Evolutionary conservation across 30 jellyfish, hydroid and myxozoan species (phyloP).

Genomic region (Turritopsis dohrnii): DNA sequence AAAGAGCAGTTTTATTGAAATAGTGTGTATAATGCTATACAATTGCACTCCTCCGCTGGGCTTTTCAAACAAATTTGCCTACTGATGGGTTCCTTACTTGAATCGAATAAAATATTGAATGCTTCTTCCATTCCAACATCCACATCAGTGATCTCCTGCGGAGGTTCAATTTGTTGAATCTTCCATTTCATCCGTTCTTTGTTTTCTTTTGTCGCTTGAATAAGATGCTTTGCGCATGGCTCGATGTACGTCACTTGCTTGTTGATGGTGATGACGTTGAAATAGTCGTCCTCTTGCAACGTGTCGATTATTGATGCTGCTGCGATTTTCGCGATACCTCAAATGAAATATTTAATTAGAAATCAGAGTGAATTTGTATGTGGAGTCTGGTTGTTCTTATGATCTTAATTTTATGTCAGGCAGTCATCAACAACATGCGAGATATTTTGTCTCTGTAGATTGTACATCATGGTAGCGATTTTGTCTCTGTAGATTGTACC

Average conservation of each 20-base stretch:
- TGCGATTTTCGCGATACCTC: conserved; percentile 80
- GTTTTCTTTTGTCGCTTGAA: conserved; percentile 84
- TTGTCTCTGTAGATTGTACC: not conserved
- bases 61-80: too few relatives aligned
- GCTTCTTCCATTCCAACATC: conserved; percentile 49
- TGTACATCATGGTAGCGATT: too few relatives aligned
- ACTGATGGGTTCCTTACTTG: not conserved
- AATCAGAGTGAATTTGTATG: not conserved
- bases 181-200: conserved; percentile 42
- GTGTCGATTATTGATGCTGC: conserved; percentile 73
- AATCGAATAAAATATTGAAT: conserved; percentile 22
- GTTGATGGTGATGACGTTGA: conserved; percentile 62
- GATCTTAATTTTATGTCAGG: too few relatives aligned
- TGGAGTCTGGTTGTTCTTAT: too few relatives aligned
- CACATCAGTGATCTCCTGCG: conserved; percentile 50
- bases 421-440: too few relatives aligned
- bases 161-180: conserved; percentile 27
- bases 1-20: too few relatives aligned
- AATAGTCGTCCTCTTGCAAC: conserved; percentile 78
- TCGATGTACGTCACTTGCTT: conserved; percentile 15
- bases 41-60: too few relatives aligned
- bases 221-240: conserved; percentile 23
- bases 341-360: not conserved
- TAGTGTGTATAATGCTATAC: too few relatives aligned
- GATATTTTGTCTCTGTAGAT: too few relatives aligned